Evolutionary conservation across 1,140 invertebrate genomes (phyloP).

Genomic region (Saxidomus purpurata): DNA sequence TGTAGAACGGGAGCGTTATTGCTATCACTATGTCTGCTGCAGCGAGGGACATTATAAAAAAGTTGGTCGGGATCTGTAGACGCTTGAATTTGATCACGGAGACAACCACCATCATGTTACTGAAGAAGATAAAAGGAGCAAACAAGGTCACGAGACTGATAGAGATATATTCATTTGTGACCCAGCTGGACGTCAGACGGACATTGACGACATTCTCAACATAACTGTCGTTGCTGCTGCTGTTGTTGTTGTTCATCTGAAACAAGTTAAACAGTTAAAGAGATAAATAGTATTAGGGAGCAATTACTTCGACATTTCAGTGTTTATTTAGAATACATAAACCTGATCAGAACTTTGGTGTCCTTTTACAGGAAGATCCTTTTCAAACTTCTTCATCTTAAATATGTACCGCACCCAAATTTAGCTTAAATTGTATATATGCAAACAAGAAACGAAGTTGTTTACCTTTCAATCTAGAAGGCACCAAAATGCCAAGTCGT

Average conservation of each 20-base stretch:
- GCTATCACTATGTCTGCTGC: conserved; percentile 96
- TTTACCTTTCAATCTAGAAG: not conserved
- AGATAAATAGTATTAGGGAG: not conserved
- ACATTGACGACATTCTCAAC: not conserved
- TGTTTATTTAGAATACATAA: no score
- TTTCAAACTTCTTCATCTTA: no score
- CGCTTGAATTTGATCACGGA: conserved; percentile 89
- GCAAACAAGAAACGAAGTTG: no score
- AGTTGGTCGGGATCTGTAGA: conserved; percentile 96
- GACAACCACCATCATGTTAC: conserved; percentile 87
- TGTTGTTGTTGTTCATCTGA: not conserved
- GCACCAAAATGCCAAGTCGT: not conserved
- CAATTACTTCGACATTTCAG: not conserved
- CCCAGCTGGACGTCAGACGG: conserved; percentile 47
- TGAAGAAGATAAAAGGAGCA: conserved; percentile 94
- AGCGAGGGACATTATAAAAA: conserved; percentile 95
- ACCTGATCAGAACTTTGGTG: no score
- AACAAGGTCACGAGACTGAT: conserved; percentile 87
- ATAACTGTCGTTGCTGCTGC: not conserved
- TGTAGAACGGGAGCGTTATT: conserved; percentile 86
- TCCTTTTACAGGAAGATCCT: no score
- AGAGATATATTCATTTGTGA: conserved; percentile 68
- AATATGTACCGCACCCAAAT: no score
- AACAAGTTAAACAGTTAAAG: no score
- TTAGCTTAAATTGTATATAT: no score